Evolutionary conservation across 1,140 invertebrate species (phyloP).

Genomic region (Drosophila busckii): DNA sequence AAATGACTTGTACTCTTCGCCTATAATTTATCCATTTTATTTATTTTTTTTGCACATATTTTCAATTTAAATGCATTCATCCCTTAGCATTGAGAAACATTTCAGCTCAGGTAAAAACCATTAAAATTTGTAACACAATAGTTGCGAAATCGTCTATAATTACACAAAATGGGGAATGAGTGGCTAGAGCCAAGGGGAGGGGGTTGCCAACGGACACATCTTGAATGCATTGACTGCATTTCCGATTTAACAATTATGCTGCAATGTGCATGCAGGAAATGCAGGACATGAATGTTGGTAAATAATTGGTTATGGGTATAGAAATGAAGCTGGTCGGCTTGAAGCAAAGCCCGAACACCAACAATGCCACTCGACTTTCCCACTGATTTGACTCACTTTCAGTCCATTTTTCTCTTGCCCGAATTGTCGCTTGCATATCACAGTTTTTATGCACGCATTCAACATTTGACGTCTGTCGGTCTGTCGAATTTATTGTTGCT

Average conservation of each 20-base stretch:
- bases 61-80: conserved; percentile 40
- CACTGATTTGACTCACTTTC: conserved; percentile 9
- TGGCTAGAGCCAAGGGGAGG: conserved; percentile 1
- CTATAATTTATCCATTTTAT: too few relatives aligned
- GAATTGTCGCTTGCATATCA: conserved; percentile 61
- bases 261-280: conserved; percentile 41
- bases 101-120: conserved; percentile 54
- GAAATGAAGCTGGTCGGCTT: not conserved
- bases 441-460: conserved; percentile 68
- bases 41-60: not conserved
- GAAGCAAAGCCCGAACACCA: conserved; percentile 46
- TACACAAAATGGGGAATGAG: conserved; percentile 46
- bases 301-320: conserved; percentile 66
- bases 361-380: conserved; percentile 43
- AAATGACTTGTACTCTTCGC: too few relatives aligned
- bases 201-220: conserved; percentile 35
- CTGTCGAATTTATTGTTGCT: conserved; percentile 46
- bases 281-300: conserved; percentile 50
- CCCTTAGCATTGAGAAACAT: conserved; percentile 15
- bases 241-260: conserved; percentile 47
- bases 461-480: conserved; percentile 65
- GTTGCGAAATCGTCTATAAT: conserved; percentile 69
- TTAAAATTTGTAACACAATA: conserved; percentile 69
- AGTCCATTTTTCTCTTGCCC: conserved; percentile 5
- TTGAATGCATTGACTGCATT: conserved; percentile 53